A percentile compares a stretch with the other conserved stretches of the same genome.
These are phyloP conservation scores for Exaiptasia diaphana DNA, from an alignment of 64 coral and sea anemone genomes.

Conservation along the genomic window DNA sequence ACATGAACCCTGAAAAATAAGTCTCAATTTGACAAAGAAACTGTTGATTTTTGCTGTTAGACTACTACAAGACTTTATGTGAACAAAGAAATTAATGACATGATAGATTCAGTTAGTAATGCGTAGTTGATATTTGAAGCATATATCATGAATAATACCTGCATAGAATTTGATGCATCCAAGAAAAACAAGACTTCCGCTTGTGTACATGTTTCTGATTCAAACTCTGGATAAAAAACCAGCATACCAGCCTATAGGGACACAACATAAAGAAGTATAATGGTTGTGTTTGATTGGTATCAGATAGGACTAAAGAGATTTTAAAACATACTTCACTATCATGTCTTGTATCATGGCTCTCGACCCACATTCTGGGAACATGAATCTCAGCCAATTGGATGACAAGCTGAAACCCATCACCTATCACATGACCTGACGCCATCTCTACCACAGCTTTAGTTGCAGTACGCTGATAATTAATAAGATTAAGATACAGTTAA, in stretches of 20 bases:
- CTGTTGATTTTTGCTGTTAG: not conserved
- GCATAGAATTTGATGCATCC: slow-evolving; percentile 88
- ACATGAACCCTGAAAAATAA: slow-evolving; percentile 8
- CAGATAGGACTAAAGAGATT: not conserved
- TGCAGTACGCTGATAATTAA: slow-evolving; percentile 62
- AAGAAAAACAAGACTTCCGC: slow-evolving; percentile 84
- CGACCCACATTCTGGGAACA: slow-evolving; percentile 95
- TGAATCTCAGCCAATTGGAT: slow-evolving; percentile 91
- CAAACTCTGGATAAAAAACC: slow-evolving; percentile 91
- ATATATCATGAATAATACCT: slow-evolving; percentile 41
- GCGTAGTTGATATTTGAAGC: not conserved
- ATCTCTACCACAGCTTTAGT: slow-evolving; percentile 89
- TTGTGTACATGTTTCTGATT: slow-evolving; percentile 47
- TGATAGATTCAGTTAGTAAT: not conserved
- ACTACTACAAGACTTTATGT: not conserved
- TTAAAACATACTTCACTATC: slow-evolving; percentile 61
- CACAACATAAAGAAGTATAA: slow-evolving; percentile 5
- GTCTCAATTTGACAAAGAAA: not conserved
- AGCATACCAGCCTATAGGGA: slow-evolving; percentile 83
- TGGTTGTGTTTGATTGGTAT: not conserved
- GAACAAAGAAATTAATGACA: not conserved
- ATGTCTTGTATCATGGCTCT: slow-evolving; percentile 32
- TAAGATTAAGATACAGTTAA: not conserved
- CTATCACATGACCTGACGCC: slow-evolving; percentile 49
- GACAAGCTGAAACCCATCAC: slow-evolving; percentile 73